Base-by-base conservation (phyloP, 2,113 vertebrate species). In the Otolemur garnettii region DNA sequence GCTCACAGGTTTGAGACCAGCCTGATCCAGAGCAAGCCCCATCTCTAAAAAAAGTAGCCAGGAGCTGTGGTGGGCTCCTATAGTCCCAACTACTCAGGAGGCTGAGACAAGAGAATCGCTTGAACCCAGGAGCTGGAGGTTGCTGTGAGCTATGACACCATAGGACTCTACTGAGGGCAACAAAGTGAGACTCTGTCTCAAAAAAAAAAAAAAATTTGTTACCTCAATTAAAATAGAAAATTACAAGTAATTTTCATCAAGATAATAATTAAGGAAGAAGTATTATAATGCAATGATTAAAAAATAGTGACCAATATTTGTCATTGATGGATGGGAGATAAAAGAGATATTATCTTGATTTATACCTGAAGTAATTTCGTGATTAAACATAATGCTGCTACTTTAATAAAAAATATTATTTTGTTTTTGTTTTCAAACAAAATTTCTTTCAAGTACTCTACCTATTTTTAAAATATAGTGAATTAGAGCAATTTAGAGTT, bases 401-500 rank as follows among this genome's bases (percentile, higher is more conserved):
- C 4, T 87, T 26, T 71, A 35, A 45, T 93, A 45, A 87, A 13
- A n/a, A n/a, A 90, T 60, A 5, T 18, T 93, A 22, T 28, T 79
- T 90, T 75, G 7, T 17, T 90, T 84, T 1, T 96, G 3, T 30
- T 92, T 87, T 75, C 24, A 30, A 78, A 55, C 12, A n/a, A 66
- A 2, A 62, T n/a, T 71, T 35, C 24, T 86, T 94, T 88, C 62
- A 10, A 53, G 17, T 78, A 57, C 33, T 57, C 11, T 38, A 55
- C 17, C 26, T 45, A 22, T 72, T 93, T 94, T 79, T 50, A 66
- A 96, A 92, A 66, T 55, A 9, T n/a, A 81, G 19, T 84, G 6
- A 38, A 89, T 77, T 96, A 80, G 90, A 84, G 7, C 21, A 92
- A 42, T 77, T 90, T 66, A 55, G 79, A 71, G 13, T 35, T 50